Percentiles rank a stretch among this genome's conserved stretches.
Conservation (phyloP, 2,888 invertebrate genomes). For the Drosophila colorata region DNA sequence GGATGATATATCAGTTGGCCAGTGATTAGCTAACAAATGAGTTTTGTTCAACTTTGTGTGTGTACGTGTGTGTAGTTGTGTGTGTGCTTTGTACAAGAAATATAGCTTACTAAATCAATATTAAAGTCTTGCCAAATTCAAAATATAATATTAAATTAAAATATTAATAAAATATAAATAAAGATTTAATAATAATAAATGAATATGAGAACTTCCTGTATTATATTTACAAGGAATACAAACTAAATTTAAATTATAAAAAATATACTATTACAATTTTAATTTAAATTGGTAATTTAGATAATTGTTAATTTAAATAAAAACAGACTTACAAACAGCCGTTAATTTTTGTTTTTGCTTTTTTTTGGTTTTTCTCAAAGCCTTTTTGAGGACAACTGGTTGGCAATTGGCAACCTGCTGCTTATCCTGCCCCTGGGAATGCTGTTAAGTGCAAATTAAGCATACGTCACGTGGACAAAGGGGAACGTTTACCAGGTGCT, state of each 20-base stretch:
- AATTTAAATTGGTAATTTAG: no score
- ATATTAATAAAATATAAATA: no score
- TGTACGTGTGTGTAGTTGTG: neutral
- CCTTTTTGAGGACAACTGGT: conserved; percentile 4
- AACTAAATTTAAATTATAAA: no score
- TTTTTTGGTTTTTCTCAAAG: neutral
- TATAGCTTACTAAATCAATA: neutral
- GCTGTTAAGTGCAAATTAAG: conserved; percentile 49
- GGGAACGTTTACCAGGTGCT: conserved; percentile 45
- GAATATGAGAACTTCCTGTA: no score
- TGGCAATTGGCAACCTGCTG: conserved; percentile 8
- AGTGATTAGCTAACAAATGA: conserved; percentile 16
- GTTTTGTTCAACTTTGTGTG: neutral
- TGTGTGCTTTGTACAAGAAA: neutral
- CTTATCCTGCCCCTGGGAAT: conserved; percentile 26
- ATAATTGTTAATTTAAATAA: no score
- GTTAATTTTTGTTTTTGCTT: no score
- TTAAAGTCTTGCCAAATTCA: neutral
- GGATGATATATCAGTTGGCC: neutral
- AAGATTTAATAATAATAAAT: no score
- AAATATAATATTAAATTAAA: no score
- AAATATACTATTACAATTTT: no score
- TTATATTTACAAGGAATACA: no score
- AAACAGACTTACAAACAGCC: no score
- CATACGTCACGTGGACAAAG: conserved; percentile 51